Evolutionary conservation across 2,888 invertebrate species (phyloP), one percentile per base, ranked within the genome.

Genomic region (Drosophila picticornis): DNA sequence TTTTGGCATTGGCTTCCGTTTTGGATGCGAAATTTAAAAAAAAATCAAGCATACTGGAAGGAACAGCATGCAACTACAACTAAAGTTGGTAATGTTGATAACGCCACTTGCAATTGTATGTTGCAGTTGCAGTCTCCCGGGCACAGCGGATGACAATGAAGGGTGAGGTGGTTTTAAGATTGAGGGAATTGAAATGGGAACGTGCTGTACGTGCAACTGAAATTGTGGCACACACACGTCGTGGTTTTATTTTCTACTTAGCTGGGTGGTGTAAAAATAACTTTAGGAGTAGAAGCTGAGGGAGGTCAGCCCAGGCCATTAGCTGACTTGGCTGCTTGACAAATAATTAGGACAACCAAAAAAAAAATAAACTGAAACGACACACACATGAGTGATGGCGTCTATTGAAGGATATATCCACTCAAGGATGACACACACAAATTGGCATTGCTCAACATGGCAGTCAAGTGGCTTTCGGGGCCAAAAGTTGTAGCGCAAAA

Each of bases 361-460:
- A 82, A 48, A 81, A 57, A 72, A 55, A 57, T 56, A 46, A 50
- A 61, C 58, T 46, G 62, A 46, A 52, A 61, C 61, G 50, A 62
- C 29, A 55, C 40, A 57, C 70, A 81, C 80, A 80, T 90, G 87
- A 90, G 64, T 75, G 90, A 87, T 85, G 86, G 62, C 62, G 64
- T 62, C 88, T 75, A 88, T 80, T 77, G 88, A 78, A 75, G 77
- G 73, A 76, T 62, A 55, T 75, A 80, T 48, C 62, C 72, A 72
- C 55, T 76, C 68, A 80, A 81, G 68, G 67, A 72, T 77, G 75
- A 75, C 72, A 76, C 73, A 81, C 90, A 77, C 90, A 80, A 85
- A 85, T 85, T 90, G 85, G 83, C 85, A 88, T 71, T 84, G 88
- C 84, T 84, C 75, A 80, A 88, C 83, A 85, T 84, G 83, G 68